phyloP scores from a whole-genome alignment of 2,888 invertebrate species.

The Cheilosia impressa region DNA sequence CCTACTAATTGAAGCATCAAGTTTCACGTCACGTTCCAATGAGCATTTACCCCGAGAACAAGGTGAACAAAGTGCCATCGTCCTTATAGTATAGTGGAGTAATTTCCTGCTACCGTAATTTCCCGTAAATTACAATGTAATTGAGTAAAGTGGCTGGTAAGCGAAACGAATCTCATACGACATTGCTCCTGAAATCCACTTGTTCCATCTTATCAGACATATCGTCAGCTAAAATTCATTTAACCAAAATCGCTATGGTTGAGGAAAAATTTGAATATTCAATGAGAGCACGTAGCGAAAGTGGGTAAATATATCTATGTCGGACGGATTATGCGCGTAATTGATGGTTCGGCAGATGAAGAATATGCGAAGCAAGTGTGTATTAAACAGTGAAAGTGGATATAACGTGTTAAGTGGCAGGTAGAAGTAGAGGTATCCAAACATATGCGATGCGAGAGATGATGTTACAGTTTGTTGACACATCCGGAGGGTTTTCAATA shows the following conservation, averaged over 20 bases:
- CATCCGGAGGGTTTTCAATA: neutral
- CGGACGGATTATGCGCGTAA: conserved; percentile 58
- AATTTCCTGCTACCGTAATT: conserved; percentile 32
- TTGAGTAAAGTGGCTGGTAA: conserved; percentile 71
- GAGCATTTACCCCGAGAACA: conserved; percentile 31
- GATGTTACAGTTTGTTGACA: neutral
- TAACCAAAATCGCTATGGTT: conserved; percentile 41
- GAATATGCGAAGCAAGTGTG: conserved; percentile 15
- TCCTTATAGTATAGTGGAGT: conserved; percentile 29
- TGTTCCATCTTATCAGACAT: conserved; percentile 74
- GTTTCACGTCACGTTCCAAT: conserved; percentile 70
- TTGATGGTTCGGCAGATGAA: conserved; percentile 55
- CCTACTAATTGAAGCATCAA: conserved; percentile 67
- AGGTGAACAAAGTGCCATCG: conserved; percentile 50
- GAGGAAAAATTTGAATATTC: conserved; percentile 71
- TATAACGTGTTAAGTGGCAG: conserved; percentile 67
- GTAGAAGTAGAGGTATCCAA: conserved; percentile 32
- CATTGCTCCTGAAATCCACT: conserved; percentile 55
- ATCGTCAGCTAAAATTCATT: conserved; percentile 74
- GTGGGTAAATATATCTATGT: conserved; percentile 60
- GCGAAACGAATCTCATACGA: conserved; percentile 48
- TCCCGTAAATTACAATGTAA: conserved; percentile 74
- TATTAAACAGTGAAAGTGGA: conserved; percentile 47
- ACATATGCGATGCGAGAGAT: neutral
- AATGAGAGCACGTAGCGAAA: conserved; percentile 72